Percentiles rank a stretch among this genome's conserved stretches.
Evolutionary conservation across 2,113 vertebrate genomes (phyloP).

Genomic region (Actenoides lindsayi): DNA sequence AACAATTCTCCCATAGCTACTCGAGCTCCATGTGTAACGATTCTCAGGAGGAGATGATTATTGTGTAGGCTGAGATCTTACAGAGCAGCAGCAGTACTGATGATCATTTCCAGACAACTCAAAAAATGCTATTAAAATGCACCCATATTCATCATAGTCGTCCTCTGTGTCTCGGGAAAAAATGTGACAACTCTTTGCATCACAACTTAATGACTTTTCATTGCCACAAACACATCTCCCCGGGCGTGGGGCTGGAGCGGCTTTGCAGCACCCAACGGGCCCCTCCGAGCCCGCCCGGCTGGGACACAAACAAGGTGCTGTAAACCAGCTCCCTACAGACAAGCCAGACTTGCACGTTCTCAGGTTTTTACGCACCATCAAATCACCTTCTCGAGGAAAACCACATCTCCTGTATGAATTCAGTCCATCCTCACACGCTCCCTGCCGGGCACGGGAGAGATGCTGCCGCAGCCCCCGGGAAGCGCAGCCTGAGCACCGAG

Average conservation of each 20-base stretch:
- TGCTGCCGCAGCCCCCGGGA: background rate
- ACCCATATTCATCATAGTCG: background rate
- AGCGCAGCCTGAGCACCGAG: rapidly evolving
- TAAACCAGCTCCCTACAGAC: rapidly evolving
- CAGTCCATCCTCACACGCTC: background rate
- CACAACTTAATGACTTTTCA: background rate
- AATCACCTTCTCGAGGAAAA: background rate
- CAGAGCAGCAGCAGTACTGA: background rate
- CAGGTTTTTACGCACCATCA: background rate
- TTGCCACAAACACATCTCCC: background rate
- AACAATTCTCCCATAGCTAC: background rate
- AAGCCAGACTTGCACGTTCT: background rate
- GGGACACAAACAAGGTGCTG: background rate
- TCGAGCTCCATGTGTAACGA: background rate
- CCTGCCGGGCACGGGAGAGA: background rate
- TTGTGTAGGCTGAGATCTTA: background rate
- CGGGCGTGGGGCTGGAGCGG: background rate
- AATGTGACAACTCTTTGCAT: background rate
- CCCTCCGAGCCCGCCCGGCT: background rate
- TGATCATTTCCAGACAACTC: background rate
- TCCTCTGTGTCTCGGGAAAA: background rate
- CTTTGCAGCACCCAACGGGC: background rate
- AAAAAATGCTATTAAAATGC: background rate
- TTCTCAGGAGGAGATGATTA: background rate
- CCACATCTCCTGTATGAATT: no score